Evolutionary conservation across 1,140 invertebrate species (phyloP).

Genomic region (Drosophila varians): DNA sequence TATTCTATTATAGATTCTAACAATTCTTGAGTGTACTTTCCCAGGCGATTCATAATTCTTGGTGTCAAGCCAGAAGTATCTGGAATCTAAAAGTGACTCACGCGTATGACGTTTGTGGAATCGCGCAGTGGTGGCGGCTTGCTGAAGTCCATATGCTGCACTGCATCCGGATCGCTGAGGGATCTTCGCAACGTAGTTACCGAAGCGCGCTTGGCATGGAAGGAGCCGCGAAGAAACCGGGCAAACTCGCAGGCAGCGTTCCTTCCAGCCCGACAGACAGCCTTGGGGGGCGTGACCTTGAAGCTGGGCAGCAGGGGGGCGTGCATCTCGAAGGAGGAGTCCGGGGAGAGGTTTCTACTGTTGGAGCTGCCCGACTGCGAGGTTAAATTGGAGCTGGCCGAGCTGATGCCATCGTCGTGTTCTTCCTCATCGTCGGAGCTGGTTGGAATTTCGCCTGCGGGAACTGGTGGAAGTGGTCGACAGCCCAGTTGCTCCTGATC

Average conservation of each 20-base stretch:
- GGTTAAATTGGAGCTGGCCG: conserved; percentile 69
- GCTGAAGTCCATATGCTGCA: conserved; percentile 76
- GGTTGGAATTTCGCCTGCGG: conserved; percentile 2
- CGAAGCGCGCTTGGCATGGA: conserved; percentile 75
- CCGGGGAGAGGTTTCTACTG: conserved; percentile 72
- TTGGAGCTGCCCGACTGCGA: conserved; percentile 45
- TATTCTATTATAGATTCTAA: not conserved
- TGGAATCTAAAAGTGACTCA: conserved; percentile 78
- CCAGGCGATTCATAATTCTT: conserved; percentile 4
- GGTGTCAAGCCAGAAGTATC: not conserved
- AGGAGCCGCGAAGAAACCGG: conserved; percentile 70
- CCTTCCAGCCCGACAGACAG: conserved; percentile 49
- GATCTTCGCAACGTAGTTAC: conserved; percentile 71
- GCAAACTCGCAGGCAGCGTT: conserved; percentile 73
- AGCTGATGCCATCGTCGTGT: conserved; percentile 70
- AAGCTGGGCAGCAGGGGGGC: conserved; percentile 79
- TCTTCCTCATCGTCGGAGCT: conserved; percentile 62
- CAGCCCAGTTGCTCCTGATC: conserved; percentile 54
- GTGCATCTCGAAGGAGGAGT: conserved; percentile 82
- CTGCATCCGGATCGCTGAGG: conserved; percentile 74
- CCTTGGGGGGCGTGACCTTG: conserved; percentile 76
- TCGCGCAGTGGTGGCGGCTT: conserved; percentile 59
- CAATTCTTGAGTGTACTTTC: not conserved
- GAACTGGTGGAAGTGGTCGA: conserved; percentile 26
- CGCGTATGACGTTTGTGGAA: conserved; percentile 67